Evolutionary conservation across 2,888 invertebrate species (phyloP), one percentile per base, ranked within the genome.

Genomic region (Gasteruption jaculator): DNA sequence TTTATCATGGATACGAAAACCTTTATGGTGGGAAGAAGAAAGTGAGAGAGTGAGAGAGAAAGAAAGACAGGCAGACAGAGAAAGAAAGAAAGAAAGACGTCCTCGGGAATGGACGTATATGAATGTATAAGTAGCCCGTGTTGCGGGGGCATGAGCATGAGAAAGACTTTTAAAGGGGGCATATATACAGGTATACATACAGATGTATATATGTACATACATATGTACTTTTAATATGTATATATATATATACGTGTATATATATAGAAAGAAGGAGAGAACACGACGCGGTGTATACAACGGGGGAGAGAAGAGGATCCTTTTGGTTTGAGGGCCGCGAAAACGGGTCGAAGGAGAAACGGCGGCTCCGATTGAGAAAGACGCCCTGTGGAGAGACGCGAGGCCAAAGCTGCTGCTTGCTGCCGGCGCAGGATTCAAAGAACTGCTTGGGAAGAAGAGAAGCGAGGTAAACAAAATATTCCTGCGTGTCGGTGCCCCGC

Each of bases 381-480:
- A 54, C 54, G 49, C 51, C 49, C 54, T 48, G 53, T 45, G 36
- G 54, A 51, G 48, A 52, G 47, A 48, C 50, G 52, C 52, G 54
- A 48, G 50, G 33, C 12, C 8, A 25, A 21, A 4, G 25, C 31
- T 3, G 32, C 41, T 32, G 45, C 48, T 45, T 36, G 43, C 46
- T 41, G 46, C 48, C 36, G 57, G 54, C 58, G 53, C 52, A 56
- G 60, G 61, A 68, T 68, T 68, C 66, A 68, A 63, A 68, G 65
- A 66, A 68, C 64, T 61, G 58, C n/a, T n/a, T n/a, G n/a, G n/a
- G n/a, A 54, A 56, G 60, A 53, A 47, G 46, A 41, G 48, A 50
- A 50, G 55, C 58, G 68, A 64, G 58, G 65, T 67, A 68, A 69
- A 68, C 65, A 68, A 69, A 68, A 68, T 66, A 67, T 65, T 66